Base-by-base conservation (phyloP, 2,888 invertebrate species). In the Ephialtes manifestator region DNA sequence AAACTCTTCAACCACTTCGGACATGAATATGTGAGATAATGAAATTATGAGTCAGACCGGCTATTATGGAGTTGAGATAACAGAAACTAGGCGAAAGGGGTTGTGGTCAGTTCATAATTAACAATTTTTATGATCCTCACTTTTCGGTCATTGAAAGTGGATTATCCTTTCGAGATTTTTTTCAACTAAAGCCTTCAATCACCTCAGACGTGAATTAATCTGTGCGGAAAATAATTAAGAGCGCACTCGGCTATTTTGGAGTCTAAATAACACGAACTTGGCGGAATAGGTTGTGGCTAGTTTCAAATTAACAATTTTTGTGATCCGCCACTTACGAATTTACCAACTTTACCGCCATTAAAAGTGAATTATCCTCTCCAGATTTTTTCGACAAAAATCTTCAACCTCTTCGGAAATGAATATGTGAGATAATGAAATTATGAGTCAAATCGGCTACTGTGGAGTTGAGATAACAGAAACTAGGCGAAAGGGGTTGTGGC, bases 141-240 rank as follows among this genome's bases (percentile, higher is more conserved):
- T n/a, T n/a, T n/a, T n/a, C n/a, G n/a, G n/a, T n/a, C 28, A 75
- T 58, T 35, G 28, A 75, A 83, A 70, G 46, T 15, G 31, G 18
- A 60, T 63, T 75, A 20, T 39, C 20, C 15, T 48, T n/a, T 39
- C n/a, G 10, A 15, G 18, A 4, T 63, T 63, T 39, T 5, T 60
- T 7, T 15, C 13, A 3, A 31, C 5, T 4, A 31, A 39, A 35
- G 5, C n/a, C 20, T 65, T 20, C 13, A 28, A 20, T 65, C 43
- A 18, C 31, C 31, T 60, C 24, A 10, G n/a, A n/a, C n/a, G 13
- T 28, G 8, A 24, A 58, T 58, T 43, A n/a, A 55, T 28, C n/a
- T 74, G 46, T 43, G 28, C 31, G 60, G 60, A 5, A 63, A 63
- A 60, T 63, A 35, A 46, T 31, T 46, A 18, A 46, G 46, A 13